Percentiles rank a stretch among this genome's conserved stretches.
These are phyloP conservation scores for Fragum fragum DNA, from an alignment of 2,888 invertebrate species.

Conservation along the genomic window DNA sequence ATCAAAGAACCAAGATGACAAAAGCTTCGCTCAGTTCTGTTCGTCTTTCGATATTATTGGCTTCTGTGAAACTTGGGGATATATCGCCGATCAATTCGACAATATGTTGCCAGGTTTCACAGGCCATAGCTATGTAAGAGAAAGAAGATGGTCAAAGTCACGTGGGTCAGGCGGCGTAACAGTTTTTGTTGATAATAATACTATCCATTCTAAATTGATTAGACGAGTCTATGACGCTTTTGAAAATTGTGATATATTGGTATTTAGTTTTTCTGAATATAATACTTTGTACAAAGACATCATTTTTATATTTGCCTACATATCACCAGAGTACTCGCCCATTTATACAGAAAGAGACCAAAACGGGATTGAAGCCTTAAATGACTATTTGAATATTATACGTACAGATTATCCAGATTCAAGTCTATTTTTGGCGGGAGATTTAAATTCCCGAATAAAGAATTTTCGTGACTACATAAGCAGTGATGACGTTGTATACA, in stretches of 20 bases:
- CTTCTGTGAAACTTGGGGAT: not conserved
- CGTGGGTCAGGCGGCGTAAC: constrained; percentile 11
- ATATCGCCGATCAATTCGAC: not conserved
- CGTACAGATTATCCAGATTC: not conserved
- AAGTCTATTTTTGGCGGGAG: constrained; percentile 11
- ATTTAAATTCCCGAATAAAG: constrained; percentile 20
- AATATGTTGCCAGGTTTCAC: not conserved
- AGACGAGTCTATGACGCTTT: not conserved
- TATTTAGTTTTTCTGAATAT: not conserved
- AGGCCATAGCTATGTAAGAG: not conserved
- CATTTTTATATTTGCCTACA: not conserved
- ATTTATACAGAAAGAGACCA: not conserved
- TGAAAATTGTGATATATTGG: not conserved
- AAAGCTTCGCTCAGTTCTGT: not conserved
- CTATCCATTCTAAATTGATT: not conserved
- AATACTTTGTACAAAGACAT: not conserved
- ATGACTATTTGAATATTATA: not conserved
- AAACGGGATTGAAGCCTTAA: not conserved
- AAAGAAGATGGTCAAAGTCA: no score
- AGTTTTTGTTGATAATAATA: not conserved
- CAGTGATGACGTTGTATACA: constrained; percentile 15
- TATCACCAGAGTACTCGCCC: constrained; percentile 5
- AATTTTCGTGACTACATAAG: constrained; percentile 25
- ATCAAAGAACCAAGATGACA: not conserved
- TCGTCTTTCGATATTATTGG: not conserved